A percentile compares a stretch with the other conserved stretches of the same genome.
These are phyloP conservation scores for Oscheius sp. DNA, from an alignment of 2,888 invertebrate species.

Conservation along the genomic window DNA sequence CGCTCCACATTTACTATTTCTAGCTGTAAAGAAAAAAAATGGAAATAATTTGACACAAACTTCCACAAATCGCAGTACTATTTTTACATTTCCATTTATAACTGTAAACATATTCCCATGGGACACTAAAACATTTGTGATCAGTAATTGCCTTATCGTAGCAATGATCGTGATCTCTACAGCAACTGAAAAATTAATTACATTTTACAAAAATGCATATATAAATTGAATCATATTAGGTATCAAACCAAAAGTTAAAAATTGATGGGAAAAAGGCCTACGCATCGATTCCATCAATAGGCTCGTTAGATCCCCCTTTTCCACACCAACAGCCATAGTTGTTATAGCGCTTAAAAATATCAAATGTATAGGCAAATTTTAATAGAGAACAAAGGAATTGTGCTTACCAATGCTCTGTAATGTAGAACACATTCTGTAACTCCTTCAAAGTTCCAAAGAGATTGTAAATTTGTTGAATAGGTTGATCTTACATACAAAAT, in stretches of 20 bases:
- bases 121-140: constrained; percentile 57
- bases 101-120: constrained; percentile 61
- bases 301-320: constrained; percentile 62
- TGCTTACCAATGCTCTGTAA: constrained; percentile 61
- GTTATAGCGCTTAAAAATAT: too few species aligned
- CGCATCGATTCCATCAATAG: constrained; percentile 67
- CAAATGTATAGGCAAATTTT: too few species aligned
- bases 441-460: constrained; percentile 66
- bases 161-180: constrained; percentile 67
- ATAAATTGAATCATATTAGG: too few species aligned
- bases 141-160: constrained; percentile 64
- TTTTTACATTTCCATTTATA: constrained; percentile 57
- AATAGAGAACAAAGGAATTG: too few species aligned
- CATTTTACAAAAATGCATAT: too few species aligned
- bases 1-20: constrained; percentile 52
- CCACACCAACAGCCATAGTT: constrained; percentile 69
- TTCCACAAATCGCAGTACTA: constrained; percentile 46
- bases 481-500: too few species aligned
- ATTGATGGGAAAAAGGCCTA: constrained; percentile 39
- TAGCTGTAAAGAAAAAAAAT: constrained; percentile 30
- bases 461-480: constrained; percentile 33
- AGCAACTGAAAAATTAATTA: constrained; percentile 60
- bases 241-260: too few species aligned
- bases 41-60: constrained; percentile 22
- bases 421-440: constrained; percentile 62